Conservation (phyloP, 1,140 invertebrate genomes). For the Nymphalis io region DNA sequence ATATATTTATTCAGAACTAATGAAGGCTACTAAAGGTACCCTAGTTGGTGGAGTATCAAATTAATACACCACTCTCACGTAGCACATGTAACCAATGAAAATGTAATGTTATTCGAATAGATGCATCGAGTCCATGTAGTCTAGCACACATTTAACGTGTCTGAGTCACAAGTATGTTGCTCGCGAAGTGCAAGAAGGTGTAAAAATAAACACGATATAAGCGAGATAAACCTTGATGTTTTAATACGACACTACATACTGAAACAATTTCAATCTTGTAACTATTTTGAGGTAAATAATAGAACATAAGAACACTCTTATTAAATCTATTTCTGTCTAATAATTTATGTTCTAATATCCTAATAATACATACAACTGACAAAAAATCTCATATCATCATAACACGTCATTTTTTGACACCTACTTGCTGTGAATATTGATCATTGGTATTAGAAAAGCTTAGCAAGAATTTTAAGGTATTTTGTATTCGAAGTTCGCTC, state of each 20-base stretch:
- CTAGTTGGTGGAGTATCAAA: conserved; percentile 14
- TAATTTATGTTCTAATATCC: conserved; percentile 9
- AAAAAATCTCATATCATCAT: conserved; percentile 14
- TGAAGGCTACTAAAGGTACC: conserved; percentile 73
- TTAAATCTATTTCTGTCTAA: neutral
- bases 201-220: conserved; percentile 19
- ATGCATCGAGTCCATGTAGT: conserved; percentile 22
- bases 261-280: conserved; percentile 1
- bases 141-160: conserved; percentile 14
- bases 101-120: conserved; percentile 19
- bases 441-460: conserved; percentile 60
- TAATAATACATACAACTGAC: conserved; percentile 6
- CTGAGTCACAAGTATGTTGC: conserved; percentile 24
- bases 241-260: neutral
- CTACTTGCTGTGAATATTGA: conserved; percentile 47
- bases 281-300: conserved; percentile 4
- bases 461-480: conserved; percentile 57
- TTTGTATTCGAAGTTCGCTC: conserved; percentile 45
- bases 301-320: neutral
- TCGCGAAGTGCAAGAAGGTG: conserved; percentile 21
- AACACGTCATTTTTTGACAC: conserved; percentile 29
- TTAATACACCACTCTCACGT: conserved; percentile 16
- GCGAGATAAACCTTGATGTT: conserved; percentile 15
- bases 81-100: conserved; percentile 21
- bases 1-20: conserved; percentile 62